Conservation (phyloP, 2,113 vertebrate species). For the Rhadina sibilatrix region DNA sequence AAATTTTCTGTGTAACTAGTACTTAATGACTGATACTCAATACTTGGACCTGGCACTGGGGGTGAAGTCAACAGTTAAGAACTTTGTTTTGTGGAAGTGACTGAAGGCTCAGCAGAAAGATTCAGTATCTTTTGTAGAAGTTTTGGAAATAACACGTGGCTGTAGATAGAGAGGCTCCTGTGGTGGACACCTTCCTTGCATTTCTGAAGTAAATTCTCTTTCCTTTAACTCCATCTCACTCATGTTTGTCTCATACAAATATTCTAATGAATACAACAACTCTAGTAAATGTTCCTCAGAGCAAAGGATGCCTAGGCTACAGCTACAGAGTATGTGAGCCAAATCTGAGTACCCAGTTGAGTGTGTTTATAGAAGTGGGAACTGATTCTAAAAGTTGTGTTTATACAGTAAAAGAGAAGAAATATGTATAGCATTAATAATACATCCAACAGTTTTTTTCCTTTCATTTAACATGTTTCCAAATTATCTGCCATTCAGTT, state of each 20-base stretch:
- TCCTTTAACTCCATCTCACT: neutral
- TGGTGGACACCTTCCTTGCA: neutral
- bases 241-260: neutral
- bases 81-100: neutral
- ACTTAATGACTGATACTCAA: constrained; percentile 16
- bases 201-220: neutral
- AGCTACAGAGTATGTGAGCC: neutral
- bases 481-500: neutral
- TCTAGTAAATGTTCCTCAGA: neutral
- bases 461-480: neutral
- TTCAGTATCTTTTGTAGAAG: neutral
- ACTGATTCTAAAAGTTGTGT: neutral
- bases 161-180: neutral
- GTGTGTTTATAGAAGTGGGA: neutral
- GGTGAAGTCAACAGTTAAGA: constrained; percentile 42
- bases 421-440: neutral
- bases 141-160: neutral
- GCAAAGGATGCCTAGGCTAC: neutral
- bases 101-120: neutral
- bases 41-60: neutral
- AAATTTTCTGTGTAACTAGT: constrained; percentile 31
- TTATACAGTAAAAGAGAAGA: neutral
- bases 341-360: neutral
- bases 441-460: neutral
- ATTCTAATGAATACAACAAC: neutral